These are phyloP conservation scores for Lacerta viridis DNA, from an alignment of 2,797 vertebrate genomes.

Conservation along the genomic window DNA sequence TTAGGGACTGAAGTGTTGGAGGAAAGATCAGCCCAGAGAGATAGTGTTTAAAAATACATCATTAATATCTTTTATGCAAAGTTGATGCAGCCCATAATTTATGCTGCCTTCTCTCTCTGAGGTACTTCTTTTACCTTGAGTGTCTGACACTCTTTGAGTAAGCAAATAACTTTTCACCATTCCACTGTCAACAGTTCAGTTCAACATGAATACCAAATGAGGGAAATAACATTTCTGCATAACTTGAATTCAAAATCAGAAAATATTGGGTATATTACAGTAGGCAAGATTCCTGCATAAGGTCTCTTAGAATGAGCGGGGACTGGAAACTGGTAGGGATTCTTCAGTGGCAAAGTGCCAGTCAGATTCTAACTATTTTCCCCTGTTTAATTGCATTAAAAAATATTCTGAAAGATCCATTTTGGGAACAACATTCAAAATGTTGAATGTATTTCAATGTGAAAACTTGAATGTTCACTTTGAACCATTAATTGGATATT, in stretches of 20 bases:
- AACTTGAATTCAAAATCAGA: constrained; percentile 47
- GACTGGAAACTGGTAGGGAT: not conserved
- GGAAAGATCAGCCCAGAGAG: not conserved
- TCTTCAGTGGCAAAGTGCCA: not conserved
- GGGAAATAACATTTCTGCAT: constrained; percentile 39
- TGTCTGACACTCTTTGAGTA: constrained; percentile 13
- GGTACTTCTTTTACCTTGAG: not conserved
- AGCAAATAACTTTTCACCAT: constrained; percentile 20
- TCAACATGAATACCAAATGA: constrained; percentile 35
- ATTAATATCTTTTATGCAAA: constrained; percentile 4
- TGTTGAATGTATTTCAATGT: too few species aligned
- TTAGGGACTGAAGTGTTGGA: constrained; percentile 14
- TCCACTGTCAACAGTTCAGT: constrained; percentile 23
- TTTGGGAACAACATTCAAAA: not conserved
- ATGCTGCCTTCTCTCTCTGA: not conserved
- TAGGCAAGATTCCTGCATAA: not conserved
- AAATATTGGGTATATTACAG: constrained; percentile 8
- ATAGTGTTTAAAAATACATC: constrained; percentile 29
- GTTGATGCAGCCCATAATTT: constrained; percentile 1
- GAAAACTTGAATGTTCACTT: too few species aligned
- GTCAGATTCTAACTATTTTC: not conserved
- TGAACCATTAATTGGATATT: too few species aligned
- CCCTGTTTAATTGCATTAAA: not conserved
- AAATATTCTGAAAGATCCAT: constrained; percentile 18
- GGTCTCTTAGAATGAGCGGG: not conserved